A percentile compares a stretch with the other conserved stretches of the same genome.
phyloP scores from a whole-genome alignment of 2,113 vertebrate genomes.

The Lamprologus ornatipinnis region DNA sequence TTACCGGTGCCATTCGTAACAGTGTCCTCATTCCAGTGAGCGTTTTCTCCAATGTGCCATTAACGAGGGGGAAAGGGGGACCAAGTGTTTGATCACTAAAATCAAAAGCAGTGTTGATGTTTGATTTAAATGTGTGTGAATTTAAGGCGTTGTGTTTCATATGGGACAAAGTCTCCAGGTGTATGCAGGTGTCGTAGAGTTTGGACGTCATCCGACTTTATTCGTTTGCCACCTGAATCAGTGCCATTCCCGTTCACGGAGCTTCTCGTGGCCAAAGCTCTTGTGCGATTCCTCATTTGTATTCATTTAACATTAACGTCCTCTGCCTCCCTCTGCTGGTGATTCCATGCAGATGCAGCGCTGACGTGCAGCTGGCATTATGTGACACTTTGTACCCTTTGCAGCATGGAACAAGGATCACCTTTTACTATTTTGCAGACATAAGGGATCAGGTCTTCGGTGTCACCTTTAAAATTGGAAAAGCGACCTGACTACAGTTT shows the following conservation, averaged over 20 bases:
- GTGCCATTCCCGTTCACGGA: constrained; percentile 29
- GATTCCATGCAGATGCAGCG: background rate
- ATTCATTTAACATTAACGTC: background rate
- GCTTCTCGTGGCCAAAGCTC: background rate
- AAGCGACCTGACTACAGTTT: background rate
- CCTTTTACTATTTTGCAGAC: background rate
- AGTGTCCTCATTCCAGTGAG: constrained; percentile 11
- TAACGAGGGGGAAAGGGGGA: background rate
- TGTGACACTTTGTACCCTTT: background rate
- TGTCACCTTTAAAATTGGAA: background rate
- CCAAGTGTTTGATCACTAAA: background rate
- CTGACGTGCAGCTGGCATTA: background rate
- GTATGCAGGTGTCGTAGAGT: constrained; percentile 9
- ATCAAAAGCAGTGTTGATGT: background rate
- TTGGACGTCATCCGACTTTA: constrained; percentile 16
- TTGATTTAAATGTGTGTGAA: background rate
- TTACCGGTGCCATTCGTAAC: constrained; percentile 43
- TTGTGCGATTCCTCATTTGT: background rate
- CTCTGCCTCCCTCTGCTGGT: constrained; percentile 42
- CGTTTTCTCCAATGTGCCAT: constrained; percentile 61
- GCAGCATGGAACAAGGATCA: background rate
- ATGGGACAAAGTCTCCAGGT: background rate
- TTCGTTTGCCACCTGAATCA: background rate
- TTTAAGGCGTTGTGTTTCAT: background rate
- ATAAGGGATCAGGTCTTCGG: background rate